Evolutionary conservation across 2,113 vertebrate species (phyloP), one percentile per base, ranked within the genome.

Genomic region (Antigone vipio): DNA sequence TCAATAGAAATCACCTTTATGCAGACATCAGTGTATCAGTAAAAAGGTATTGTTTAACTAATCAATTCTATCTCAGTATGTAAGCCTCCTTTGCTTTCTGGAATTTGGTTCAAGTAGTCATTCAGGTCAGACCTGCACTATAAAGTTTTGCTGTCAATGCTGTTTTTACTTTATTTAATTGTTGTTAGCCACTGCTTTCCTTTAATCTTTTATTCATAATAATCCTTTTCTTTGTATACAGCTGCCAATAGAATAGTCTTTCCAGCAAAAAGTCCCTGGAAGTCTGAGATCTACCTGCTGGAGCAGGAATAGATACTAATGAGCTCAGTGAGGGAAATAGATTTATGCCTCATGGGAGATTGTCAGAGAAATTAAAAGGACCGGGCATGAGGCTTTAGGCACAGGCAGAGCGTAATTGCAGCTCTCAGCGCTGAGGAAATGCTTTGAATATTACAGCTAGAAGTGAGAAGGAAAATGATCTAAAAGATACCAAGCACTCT

Each of bases 161-260:
- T 91, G 26, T 26, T 66, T 53, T 59, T 92, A 45, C 44, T 76
- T 89, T 79, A 38, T 58, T 74, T 68, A 68, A 35, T 55, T 53
- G 34, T 64, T 2, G 0, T 69, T 89, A 76, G 13, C 52, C 69
- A 78, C 73, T 73, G 44, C 68, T 91, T 85, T 89, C 8, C 45
- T 93, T 64, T 85, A 81, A 91, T 96, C n/a, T 95, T 95, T 91
- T 84, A 72, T 87, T 96, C 35, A 91, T 82, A 88, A 49, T 87
- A 89, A 91, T 91, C 8, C 40, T 92, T 87, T 94, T 52, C 38
- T 85, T 84, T 89, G 44, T 60, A 10, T 85, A n/a, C 29, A 82
- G 30, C 69, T 82, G 69, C 64, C 73, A 85, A 45, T 80, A 80
- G 69, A 91, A 78, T 23, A 69, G 35, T 23, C 44, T 87, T 79